A percentile compares a stretch with the other conserved stretches of the same genome.
Conservation (phyloP, 2,113 vertebrate genomes). For the Chaenogobius annularis region DNA sequence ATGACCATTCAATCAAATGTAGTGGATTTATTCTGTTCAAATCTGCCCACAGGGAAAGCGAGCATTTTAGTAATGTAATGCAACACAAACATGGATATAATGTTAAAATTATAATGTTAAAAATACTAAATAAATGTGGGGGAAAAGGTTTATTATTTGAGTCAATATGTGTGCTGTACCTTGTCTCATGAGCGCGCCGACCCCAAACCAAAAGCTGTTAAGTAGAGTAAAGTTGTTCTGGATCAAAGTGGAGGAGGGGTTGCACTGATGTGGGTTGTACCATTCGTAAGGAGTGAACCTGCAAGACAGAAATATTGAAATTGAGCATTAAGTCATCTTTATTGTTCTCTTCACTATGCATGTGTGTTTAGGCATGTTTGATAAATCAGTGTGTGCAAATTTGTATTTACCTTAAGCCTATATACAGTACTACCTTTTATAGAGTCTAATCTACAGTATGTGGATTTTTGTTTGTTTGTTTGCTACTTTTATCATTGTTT, state of each 20-base stretch:
- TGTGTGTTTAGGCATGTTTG: background rate
- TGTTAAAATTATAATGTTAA: background rate
- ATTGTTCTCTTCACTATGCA: too few species aligned
- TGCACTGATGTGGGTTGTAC: conserved; percentile 98
- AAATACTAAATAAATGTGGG: too few species aligned
- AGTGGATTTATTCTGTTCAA: conserved; percentile 28
- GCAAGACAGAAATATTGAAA: conserved; percentile 31
- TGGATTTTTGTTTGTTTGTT: background rate
- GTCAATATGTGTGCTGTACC: conserved; percentile 76
- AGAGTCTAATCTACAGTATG: too few species aligned
- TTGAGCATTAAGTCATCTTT: background rate
- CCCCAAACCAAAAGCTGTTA: conserved; percentile 99
- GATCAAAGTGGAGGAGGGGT: conserved; percentile 93
- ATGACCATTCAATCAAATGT: conserved; percentile 19
- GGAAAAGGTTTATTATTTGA: too few species aligned
- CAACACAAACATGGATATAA: background rate
- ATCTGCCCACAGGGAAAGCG: conserved; percentile 28
- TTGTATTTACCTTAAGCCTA: too few species aligned
- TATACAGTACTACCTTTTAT: background rate
- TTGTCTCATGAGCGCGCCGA: conserved; percentile 99
- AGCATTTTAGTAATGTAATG: background rate
- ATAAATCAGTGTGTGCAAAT: too few species aligned
- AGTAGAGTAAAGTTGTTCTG: conserved; percentile 99
- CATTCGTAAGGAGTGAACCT: conserved; percentile 99
- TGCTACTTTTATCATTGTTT: background rate